Base-by-base conservation (phyloP, 2,113 vertebrate species). In the Nymphicus hollandicus region DNA sequence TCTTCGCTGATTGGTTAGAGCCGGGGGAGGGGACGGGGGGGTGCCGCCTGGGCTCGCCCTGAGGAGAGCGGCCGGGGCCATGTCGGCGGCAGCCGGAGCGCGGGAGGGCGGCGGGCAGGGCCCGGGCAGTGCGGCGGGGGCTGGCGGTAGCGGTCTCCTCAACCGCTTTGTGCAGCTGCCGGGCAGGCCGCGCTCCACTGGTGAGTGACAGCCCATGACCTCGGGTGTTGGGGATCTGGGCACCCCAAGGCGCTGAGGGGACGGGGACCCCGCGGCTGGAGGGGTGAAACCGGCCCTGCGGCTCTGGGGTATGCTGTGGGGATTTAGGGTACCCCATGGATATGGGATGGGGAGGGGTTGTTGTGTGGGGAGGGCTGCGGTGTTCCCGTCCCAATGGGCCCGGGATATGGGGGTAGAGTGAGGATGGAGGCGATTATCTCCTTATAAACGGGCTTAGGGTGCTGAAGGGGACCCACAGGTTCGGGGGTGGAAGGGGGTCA, bases 81-180 rank as follows among this genome's bases (percentile, higher is more conserved):
- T 98, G 98, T 97, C 97, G 97, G 98, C 97, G 71, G 98, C 96
- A 56, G 97, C 88, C 46, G 97, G 95, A 43, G 96, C 92, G 86
- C 97, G 97, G 98, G 97, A 97, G 83, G 96, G 90, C 70, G 94
- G 77, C 58, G 92, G 96, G 73, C 79, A 94, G 83, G 96, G 91
- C 70, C 64, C 61, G 60, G 82, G 93, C 37, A 89, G 96, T 50
- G 89, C 88, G 46, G 71, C 83, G 24, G 95, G 81, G 11, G n/a
- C 23, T 41, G 95, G 83, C 68, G 41, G 93, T 61, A 85, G 93
- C 69, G 64, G 96, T 33, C 93, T 97, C 83, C 97, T 98, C 91
- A 98, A 98, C 91, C 97, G 98, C 53, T 99, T 99, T 96, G 98
- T 99, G 97, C 98, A 97, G 89, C 97, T 99, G 97, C 98, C 98